These are phyloP conservation scores for Thumatha senex DNA, from an alignment of 2,888 invertebrate species.

Conservation along the genomic window DNA sequence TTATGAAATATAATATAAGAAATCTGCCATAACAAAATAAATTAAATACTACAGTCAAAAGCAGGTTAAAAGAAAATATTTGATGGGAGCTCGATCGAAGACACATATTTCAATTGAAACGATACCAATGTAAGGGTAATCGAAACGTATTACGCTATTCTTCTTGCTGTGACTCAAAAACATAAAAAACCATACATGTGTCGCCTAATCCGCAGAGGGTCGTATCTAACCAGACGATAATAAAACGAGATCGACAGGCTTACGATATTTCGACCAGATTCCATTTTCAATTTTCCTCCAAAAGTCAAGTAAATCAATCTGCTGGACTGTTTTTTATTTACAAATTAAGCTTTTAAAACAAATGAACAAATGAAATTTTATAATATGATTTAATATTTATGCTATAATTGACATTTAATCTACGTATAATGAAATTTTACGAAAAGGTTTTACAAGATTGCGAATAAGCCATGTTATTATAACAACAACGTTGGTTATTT, in stretches of 20 bases:
- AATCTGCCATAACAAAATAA: background rate
- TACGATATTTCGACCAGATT: background rate
- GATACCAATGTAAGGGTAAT: slow-evolving; percentile 58
- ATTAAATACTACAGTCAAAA: slow-evolving; percentile 8
- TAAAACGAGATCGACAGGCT: slow-evolving; percentile 6
- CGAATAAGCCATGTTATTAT: no score
- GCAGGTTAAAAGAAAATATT: slow-evolving; percentile 13
- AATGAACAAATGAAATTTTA: no score
- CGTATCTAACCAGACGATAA: slow-evolving; percentile 18
- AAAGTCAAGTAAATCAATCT: background rate
- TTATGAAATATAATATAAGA: no score
- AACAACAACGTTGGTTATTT: no score
- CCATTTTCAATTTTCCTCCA: background rate
- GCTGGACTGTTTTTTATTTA: background rate
- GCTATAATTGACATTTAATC: no score
- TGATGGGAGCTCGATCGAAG: slow-evolving; percentile 19
- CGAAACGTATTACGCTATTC: slow-evolving; percentile 64
- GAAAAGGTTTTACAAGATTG: no score
- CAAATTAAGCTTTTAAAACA: background rate
- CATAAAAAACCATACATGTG: slow-evolving; percentile 46
- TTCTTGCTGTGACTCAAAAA: slow-evolving; percentile 50
- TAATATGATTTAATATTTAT: no score
- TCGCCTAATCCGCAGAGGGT: slow-evolving; percentile 26
- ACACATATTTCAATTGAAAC: slow-evolving; percentile 63
- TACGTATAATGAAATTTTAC: no score